These are phyloP conservation scores for Poeciliopsis retropinna DNA, from an alignment of 2,113 vertebrate species.

Conservation along the genomic window DNA sequence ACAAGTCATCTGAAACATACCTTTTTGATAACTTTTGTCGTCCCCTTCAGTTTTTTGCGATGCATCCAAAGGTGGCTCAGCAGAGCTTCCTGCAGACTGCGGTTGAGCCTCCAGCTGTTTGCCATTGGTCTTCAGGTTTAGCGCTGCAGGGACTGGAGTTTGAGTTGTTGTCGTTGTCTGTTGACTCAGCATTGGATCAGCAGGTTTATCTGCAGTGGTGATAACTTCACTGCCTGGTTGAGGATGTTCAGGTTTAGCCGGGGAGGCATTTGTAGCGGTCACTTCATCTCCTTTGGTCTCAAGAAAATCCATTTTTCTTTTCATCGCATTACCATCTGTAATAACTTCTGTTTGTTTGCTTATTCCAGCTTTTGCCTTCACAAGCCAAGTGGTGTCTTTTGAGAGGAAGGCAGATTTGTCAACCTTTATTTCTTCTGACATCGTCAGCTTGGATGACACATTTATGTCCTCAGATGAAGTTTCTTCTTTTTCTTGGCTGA, in stretches of 20 bases:
- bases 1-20: background rate
- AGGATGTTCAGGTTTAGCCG: background rate
- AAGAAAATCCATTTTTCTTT: background rate
- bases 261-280: background rate
- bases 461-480: background rate
- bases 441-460: background rate
- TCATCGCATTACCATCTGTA: background rate
- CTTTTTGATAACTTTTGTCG: background rate
- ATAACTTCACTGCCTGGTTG: background rate
- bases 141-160: background rate
- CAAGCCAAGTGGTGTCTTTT: background rate
- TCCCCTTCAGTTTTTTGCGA: background rate
- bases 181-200: background rate
- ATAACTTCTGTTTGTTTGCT: background rate
- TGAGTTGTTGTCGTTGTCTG: background rate
- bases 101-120: background rate
- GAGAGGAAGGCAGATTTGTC: background rate
- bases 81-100: background rate
- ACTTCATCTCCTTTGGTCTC: background rate
- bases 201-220: background rate
- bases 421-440: background rate
- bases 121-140: background rate
- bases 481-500: background rate
- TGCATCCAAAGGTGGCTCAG: background rate
- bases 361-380: slow-evolving; percentile 1